Evolutionary conservation across 2,797 vertebrate species (phyloP).

Genomic region (Clamator glandarius): DNA sequence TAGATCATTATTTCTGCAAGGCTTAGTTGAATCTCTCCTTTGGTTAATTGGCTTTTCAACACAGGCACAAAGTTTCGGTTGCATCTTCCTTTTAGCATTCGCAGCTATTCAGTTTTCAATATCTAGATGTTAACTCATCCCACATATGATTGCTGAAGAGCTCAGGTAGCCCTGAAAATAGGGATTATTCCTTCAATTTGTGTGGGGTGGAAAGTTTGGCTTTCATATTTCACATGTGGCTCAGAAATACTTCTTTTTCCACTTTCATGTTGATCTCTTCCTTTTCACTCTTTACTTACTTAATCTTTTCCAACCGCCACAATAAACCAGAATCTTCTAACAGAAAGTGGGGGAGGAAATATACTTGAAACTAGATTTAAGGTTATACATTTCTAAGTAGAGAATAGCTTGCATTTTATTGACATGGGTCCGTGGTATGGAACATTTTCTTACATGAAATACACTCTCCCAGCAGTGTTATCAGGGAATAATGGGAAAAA

Average conservation of each 20-base stretch:
- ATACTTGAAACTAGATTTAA: not conserved
- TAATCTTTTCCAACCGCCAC: not conserved
- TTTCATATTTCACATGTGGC: not conserved
- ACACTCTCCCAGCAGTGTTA: not conserved
- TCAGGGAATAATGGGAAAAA: not conserved
- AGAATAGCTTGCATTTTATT: not conserved
- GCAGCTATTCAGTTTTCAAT: not conserved
- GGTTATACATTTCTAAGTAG: not conserved
- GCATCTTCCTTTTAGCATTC: not conserved
- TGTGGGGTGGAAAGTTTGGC: not conserved
- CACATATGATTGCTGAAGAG: not conserved
- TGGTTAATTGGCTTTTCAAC: not conserved
- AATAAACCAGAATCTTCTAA: not conserved
- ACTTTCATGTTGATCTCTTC: not conserved
- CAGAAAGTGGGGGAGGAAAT: not conserved
- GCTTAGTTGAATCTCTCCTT: not conserved
- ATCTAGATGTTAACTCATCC: not conserved
- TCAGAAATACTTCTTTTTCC: not conserved
- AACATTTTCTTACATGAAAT: not conserved
- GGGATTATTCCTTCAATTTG: not conserved
- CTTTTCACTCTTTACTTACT: not conserved
- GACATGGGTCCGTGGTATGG: not conserved
- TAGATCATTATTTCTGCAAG: not conserved
- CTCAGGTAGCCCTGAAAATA: not conserved
- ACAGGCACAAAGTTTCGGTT: not conserved